Base-by-base conservation (phyloP, 2,797 vertebrate genomes). In the Miichthys miiuy region DNA sequence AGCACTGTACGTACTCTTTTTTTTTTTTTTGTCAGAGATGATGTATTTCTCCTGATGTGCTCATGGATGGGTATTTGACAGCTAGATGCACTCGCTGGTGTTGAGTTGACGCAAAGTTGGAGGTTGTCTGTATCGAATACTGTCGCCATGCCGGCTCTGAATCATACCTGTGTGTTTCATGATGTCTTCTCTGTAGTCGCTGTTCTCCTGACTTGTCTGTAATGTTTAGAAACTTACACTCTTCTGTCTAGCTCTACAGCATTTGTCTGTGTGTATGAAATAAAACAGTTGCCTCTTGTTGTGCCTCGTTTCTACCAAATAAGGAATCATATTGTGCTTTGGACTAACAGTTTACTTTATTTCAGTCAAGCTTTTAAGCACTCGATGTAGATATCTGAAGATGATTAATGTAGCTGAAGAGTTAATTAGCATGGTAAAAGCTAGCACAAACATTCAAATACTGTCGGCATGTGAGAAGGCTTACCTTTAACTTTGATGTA, bases 201-300 rank as follows among this genome's bases (percentile, higher is more conserved):
- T 25, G 70, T 72, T 50, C 57, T 23, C 25, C 34, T 61, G 54
- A 68, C 62, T 16, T 67, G 68, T 50, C 62, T 75, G 12, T 61
- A 25, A 54, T 64, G 63, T 61, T 72, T 25, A 48, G 18, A 58
- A 13, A 5, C 17, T 9, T 6, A 21, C 46, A 57, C 23, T 10
- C 0, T 42, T 42, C 72, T 52, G 74, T 89, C 64, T 51, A 30
- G 30, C 60, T 82, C 57, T 62, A 21, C 20, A 44, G 20, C 55
- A 2, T 88, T 73, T 86, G 77, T 84, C 54, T 69, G 18, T 84
- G 70, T 90, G 47, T 48, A 58, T 82, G 42, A 42, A 92, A 90
- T 93, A 89, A 91, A 94, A 78, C 21, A 0, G 61, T 84, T 89
- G 77, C 65, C 66, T 82, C 62, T 58, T 21, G 1, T 34, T 77